Evolutionary conservation across 92 coral and sea anemone genomes (phyloP).

Genomic region (Zoanthus sansibaricus): DNA sequence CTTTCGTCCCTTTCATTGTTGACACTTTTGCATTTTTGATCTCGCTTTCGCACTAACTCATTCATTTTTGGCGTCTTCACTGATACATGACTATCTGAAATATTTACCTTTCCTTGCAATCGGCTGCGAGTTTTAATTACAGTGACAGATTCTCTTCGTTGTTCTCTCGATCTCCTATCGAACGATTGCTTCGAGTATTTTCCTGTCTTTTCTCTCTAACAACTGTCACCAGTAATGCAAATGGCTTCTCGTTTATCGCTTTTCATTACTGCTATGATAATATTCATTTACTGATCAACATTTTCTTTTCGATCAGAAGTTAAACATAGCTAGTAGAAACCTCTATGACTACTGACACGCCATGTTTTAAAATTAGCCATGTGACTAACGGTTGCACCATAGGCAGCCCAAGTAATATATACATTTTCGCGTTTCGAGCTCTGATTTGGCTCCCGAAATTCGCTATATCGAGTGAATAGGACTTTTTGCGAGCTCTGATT

Average conservation of each 20-base stretch:
- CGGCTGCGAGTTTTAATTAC: slow-evolving; percentile 20
- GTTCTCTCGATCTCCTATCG: background rate
- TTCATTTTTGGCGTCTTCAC: background rate
- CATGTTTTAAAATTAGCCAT: slow-evolving; percentile 11
- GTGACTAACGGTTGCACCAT: background rate
- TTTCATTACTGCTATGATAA: background rate
- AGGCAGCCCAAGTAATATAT: too few species aligned
- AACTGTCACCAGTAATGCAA: background rate
- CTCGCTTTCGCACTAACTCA: background rate
- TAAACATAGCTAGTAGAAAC: too few species aligned
- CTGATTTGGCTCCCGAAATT: too few species aligned
- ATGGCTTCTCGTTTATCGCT: background rate
- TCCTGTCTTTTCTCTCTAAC: background rate
- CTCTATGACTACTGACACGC: background rate
- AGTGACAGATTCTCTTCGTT: background rate
- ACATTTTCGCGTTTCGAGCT: too few species aligned
- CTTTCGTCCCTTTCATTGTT: background rate
- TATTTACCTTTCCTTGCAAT: background rate
- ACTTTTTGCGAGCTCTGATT: too few species aligned
- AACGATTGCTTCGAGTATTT: background rate
- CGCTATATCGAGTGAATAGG: too few species aligned
- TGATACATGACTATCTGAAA: background rate
- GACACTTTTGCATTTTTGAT: background rate
- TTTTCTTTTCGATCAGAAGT: background rate
- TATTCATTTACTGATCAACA: background rate